phyloP scores from a whole-genome alignment of 2,888 invertebrate species.

The Drosophila longiperda region DNA sequence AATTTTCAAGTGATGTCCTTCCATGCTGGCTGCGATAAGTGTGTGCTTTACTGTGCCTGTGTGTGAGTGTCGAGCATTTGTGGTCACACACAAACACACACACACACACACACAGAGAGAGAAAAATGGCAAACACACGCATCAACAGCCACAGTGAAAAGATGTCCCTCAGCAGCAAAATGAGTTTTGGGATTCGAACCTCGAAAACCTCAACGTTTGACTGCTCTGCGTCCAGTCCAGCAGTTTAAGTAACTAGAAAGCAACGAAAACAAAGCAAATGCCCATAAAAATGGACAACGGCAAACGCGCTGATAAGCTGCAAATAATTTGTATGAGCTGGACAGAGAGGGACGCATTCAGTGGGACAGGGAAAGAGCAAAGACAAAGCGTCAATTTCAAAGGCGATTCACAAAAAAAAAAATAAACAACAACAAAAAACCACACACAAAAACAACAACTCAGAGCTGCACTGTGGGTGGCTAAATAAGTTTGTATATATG shows the following conservation, averaged over 20 bases:
- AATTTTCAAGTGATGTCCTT: conserved; percentile 81
- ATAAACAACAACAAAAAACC: conserved; percentile 38
- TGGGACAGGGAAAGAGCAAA: conserved; percentile 2
- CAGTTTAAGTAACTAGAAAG: conserved; percentile 69
- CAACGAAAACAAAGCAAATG: conserved; percentile 74
- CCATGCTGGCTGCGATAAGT: conserved; percentile 65
- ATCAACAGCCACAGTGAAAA: conserved; percentile 33
- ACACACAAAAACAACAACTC: conserved; percentile 13
- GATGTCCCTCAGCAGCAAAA: conserved; percentile 26
- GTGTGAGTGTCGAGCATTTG: conserved; percentile 45
- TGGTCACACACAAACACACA: conserved; percentile 24
- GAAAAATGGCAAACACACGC: conserved; percentile 39
- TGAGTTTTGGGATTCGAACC: conserved; percentile 25
- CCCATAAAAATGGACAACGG: conserved; percentile 81
- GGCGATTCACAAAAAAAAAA: conserved; percentile 61
- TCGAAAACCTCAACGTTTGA: conserved; percentile 8
- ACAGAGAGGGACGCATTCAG: not conserved
- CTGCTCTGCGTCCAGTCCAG: conserved; percentile 6
- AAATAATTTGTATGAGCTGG: conserved; percentile 75
- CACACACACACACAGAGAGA: not conserved
- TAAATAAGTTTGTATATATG: not conserved
- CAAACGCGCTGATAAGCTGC: conserved; percentile 79
- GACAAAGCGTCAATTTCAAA: conserved; percentile 73
- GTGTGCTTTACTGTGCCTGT: conserved; percentile 20
- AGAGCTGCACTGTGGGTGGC: conserved; percentile 1